phyloP scores from a whole-genome alignment of 53 echinoderm and acorn worm species.

The Luidia sarsii region DNA sequence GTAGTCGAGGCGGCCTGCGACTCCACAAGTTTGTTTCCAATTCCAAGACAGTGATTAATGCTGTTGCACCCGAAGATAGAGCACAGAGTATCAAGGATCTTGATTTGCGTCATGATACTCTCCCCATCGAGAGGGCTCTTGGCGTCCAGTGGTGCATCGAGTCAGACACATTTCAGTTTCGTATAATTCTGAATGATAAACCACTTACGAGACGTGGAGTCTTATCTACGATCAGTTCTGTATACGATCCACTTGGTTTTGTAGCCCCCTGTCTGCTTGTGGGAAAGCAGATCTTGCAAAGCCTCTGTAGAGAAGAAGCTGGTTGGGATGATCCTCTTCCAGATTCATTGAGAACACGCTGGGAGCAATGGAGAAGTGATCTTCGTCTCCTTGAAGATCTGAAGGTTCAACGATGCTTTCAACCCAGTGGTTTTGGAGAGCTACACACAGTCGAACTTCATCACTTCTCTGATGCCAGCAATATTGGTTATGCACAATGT shows the following conservation, averaged over 20 bases:
- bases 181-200: slow-evolving; percentile 50
- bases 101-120: slow-evolving; percentile 28
- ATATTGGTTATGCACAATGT: slow-evolving; percentile 64
- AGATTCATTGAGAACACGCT: slow-evolving; percentile 45
- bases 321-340: slow-evolving; percentile 76
- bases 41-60: slow-evolving; percentile 53
- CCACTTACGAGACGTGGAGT: slow-evolving; percentile 65
- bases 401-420: slow-evolving; percentile 43
- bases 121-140: slow-evolving; percentile 60
- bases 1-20: slow-evolving; percentile 56
- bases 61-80: slow-evolving; percentile 49
- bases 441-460: slow-evolving; percentile 38
- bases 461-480: slow-evolving; percentile 66
- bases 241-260: slow-evolving; percentile 71
- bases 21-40: slow-evolving; percentile 73
- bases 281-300: slow-evolving; percentile 70
- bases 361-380: slow-evolving; percentile 46
- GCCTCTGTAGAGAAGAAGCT: slow-evolving; percentile 54
- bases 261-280: slow-evolving; percentile 63
- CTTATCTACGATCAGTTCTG: slow-evolving; percentile 58
- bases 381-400: slow-evolving; percentile 30
- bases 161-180: slow-evolving; percentile 65
- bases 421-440: slow-evolving; percentile 15
- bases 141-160: slow-evolving; percentile 70
- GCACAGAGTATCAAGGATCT: slow-evolving; percentile 48